Base-by-base conservation (phyloP, 64 coral and sea anemone species). In the Montipora foliosa region DNA sequence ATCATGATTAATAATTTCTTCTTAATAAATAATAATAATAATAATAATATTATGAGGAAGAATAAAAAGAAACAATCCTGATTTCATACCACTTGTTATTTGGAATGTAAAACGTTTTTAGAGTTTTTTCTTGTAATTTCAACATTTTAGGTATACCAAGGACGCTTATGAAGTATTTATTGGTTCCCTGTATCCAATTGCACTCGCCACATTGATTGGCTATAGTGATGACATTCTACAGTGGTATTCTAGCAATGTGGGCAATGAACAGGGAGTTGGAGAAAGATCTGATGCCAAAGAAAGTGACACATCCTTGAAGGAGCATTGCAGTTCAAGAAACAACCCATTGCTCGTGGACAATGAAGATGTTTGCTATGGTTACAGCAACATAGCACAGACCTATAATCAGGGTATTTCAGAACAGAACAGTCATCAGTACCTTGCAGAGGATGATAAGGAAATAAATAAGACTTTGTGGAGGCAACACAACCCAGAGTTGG, bases 171-270 rank as follows among this genome's bases (percentile, higher is more conserved):
- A 90, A 22, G 79, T 74, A 4, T 94, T 80, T 3, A 94, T 94
- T 91, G 93, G 95, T 19, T 96, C 95, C 15, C n/a, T 46, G 8
- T 91, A 94, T 45, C 91, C 95, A 47, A 75, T 96, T 52, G 89
- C 77, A 11, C 73, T 96, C 48, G 51, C 76, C 4, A 72, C 47
- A 71, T 16, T 86, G 19, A 49, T 15, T 70, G 82, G 82, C 17
- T 71, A 69, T 59, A 86, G 82, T 72, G 82, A 86, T 22, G 82
- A 86, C 19, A n/a, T 86, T 20, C 82, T 86, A 21, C 66, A 47
- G 2, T 86, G 82, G 82, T 86, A 86, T 71, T 86, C 67, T 50
- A 64, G 68, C 71, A 15, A 86, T 49, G 62, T 8, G 22, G 70
- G 21, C 47, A 1, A 86, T 86, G 47, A 86, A 72, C 44, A 17